These are phyloP conservation scores for Apeltes quadracus DNA, from an alignment of 2,113 vertebrate species.

Conservation along the genomic window DNA sequence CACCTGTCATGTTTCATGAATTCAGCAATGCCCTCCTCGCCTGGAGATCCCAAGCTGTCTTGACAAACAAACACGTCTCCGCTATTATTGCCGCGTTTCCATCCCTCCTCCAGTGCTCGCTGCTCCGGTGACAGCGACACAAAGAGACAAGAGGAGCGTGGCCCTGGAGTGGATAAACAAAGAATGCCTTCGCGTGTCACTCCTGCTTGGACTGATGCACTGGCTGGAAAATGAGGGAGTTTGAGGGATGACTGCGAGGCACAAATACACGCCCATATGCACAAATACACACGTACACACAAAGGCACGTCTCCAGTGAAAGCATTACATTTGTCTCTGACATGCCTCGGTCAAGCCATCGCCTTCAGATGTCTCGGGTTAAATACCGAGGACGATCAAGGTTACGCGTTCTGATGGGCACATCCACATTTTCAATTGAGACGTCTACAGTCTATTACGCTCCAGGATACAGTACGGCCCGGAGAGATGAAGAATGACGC, in stretches of 20 bases:
- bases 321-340: conserved; percentile 69
- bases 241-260: conserved; percentile 49
- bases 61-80: conserved; percentile 57
- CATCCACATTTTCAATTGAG: conserved; percentile 65
- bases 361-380: conserved; percentile 64
- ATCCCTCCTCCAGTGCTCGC: conserved; percentile 49
- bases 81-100: conserved; percentile 45
- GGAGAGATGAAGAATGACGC: conserved; percentile 21
- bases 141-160: conserved; percentile 68
- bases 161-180: conserved; percentile 73
- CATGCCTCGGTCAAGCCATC: conserved; percentile 57
- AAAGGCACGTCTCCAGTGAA: conserved; percentile 59
- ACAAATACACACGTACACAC: conserved; percentile 1
- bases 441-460: conserved; percentile 68
- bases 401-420: conserved; percentile 63
- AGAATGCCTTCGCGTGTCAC: conserved; percentile 71
- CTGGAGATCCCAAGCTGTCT: conserved; percentile 47
- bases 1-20: conserved; percentile 69
- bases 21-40: conserved; percentile 41
- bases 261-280: conserved; percentile 12
- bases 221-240: conserved; percentile 56
- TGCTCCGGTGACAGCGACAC: conserved; percentile 66
- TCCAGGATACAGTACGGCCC: conserved; percentile 48
- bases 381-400: conserved; percentile 63
- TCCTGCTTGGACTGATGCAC: conserved; percentile 64